Base-by-base conservation (phyloP, 2,888 invertebrate species). In the Globia sparganii region DNA sequence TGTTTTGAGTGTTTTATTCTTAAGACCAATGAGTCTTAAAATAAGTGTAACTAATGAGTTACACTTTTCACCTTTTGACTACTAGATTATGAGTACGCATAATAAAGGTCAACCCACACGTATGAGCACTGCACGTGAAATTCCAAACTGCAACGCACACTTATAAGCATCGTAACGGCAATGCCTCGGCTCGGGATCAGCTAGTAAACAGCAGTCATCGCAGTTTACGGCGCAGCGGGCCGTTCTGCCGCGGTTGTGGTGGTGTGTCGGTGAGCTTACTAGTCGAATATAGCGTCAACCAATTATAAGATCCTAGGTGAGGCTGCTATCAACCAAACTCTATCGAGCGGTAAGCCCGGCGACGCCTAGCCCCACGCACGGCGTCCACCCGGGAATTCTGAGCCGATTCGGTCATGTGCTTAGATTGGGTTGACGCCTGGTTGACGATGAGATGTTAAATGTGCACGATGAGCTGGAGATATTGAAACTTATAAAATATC, bases 1-100 rank as follows among this genome's bases (percentile, higher is more conserved):
- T 62, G 56, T 74, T 65, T 58, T 49, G 37, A 56, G 68, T 40
- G 49, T 53, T 58, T 67, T 67, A 59, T 78, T 61, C 11, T 40
- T 43, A 40, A 46, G n/a, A n/a, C n/a, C n/a, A n/a, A n/a, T n/a
- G n/a, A n/a, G n/a, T n/a, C n/a, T n/a, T n/a, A n/a, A n/a, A n/a
- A n/a, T n/a, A n/a, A n/a, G n/a, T n/a, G n/a, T n/a, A n/a, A n/a
- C n/a, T n/a, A n/a, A n/a, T n/a, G n/a, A n/a, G n/a, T n/a, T n/a
- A n/a, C n/a, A n/a, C n/a, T n/a, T n/a, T 53, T 61, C n/a, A 37
- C 8, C 3, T 21, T 21, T 61, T 34, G 8, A 21, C 6, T n/a
- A 53, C 43, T 28, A 58, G 5, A 58, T 25, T 15, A 61, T 61
- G 11, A 13, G 18, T 73, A 46, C 18, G 18, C 5, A 61, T 0